These are phyloP conservation scores for Ericerus pela DNA, from an alignment of 1,140 invertebrate species.

Conservation along the genomic window DNA sequence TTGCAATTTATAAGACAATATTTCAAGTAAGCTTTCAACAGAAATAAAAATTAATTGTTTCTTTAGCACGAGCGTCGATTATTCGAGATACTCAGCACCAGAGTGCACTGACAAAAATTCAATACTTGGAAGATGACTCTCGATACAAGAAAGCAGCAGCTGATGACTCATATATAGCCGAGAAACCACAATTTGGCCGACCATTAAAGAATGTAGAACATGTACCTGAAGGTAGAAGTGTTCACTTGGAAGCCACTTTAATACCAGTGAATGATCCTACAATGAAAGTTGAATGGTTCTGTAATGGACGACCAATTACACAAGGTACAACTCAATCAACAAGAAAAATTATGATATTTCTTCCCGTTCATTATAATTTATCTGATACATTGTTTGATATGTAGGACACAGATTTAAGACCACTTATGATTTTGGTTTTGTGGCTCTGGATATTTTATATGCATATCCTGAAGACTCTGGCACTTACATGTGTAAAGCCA, in stretches of 20 bases:
- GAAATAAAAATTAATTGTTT: too few species aligned
- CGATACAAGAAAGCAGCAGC: constrained; percentile 50
- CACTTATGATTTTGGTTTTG: constrained; percentile 90
- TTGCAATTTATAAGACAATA: neutral
- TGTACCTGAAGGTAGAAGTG: constrained; percentile 69
- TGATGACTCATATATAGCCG: constrained; percentile 57
- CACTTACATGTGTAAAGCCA: constrained; percentile 88
- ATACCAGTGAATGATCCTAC: constrained; percentile 89
- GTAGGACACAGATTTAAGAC: constrained; percentile 72
- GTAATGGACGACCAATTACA: constrained; percentile 76
- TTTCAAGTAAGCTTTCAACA: too few species aligned
- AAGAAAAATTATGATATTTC: constrained; percentile 7
- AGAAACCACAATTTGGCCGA: constrained; percentile 76
- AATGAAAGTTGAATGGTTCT: constrained; percentile 90
- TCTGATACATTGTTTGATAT: constrained; percentile 12
- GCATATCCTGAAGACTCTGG: constrained; percentile 89
- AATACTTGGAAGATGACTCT: constrained; percentile 75
- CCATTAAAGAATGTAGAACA: constrained; percentile 71
- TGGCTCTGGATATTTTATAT: constrained; percentile 88
- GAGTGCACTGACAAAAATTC: constrained; percentile 79
- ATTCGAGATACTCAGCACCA: constrained; percentile 91
- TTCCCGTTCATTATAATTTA: constrained; percentile 11
- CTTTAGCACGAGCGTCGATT: constrained; percentile 62
- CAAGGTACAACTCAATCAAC: constrained; percentile 40
- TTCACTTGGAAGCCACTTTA: constrained; percentile 88